phyloP scores from a whole-genome alignment of 2,797 vertebrate genomes.

The Acanthornis magna region DNA sequence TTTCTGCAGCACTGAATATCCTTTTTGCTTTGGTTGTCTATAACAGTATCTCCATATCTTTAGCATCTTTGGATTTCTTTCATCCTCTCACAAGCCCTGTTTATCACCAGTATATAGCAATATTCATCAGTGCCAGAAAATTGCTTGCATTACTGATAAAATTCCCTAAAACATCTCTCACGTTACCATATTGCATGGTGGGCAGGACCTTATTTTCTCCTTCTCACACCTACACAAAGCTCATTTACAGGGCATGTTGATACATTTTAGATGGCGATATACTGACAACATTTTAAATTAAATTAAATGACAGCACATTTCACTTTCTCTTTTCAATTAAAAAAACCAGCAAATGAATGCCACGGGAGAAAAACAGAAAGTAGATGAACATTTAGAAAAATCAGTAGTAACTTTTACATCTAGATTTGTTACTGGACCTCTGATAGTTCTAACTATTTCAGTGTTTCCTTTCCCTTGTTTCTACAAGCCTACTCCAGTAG shows the following conservation, averaged over 20 bases:
- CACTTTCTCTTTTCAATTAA: neutral
- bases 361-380: neutral
- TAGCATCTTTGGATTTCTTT: neutral
- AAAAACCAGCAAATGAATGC: neutral
- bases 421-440: neutral
- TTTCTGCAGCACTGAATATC: neutral
- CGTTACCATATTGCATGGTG: neutral
- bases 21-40: neutral
- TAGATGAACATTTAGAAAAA: neutral
- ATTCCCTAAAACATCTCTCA: neutral
- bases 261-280: neutral
- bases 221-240: slow-evolving; percentile 17
- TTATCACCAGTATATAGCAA: neutral
- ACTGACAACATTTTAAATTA: slow-evolving; percentile 17
- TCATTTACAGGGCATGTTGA: neutral
- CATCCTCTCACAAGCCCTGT: neutral
- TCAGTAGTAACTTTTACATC: neutral
- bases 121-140: neutral
- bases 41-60: neutral
- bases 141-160: neutral
- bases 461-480: neutral
- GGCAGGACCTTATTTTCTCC: slow-evolving; percentile 4
- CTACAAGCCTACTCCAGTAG: neutral
- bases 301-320: neutral
- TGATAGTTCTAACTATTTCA: neutral